Base-by-base conservation (phyloP, 2,113 vertebrate genomes). In the Scartelaos histophorus region DNA sequence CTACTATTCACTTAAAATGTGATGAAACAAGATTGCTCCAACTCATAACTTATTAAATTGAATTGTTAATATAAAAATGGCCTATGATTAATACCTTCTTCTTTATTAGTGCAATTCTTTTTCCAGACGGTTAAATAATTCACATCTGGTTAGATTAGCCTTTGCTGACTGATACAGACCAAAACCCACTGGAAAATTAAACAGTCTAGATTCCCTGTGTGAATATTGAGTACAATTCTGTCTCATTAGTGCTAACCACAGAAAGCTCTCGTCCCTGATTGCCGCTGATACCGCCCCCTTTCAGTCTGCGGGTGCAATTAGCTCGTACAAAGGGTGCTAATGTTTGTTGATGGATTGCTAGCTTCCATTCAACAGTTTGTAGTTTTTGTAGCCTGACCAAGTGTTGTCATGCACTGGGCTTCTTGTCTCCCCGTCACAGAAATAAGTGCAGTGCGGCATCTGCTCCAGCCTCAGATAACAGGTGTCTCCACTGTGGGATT, bases 391-490 rank as follows among this genome's bases (percentile, higher is more conserved):
- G 69, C 82, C 85, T 83, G 87, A 80, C 79, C 78, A 35, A 79
- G 67, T 68, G 67, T 81, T 77, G 78, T 70, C 1, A 66, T 60
- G 77, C 71, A 81, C 69, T 84, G 86, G 88, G 76, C 72, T 74
- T 58, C 73, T 78, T 69, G 76, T 90, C 69, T 62, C 81, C 88
- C 79, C 49, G 70, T 58, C 66, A 21, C 73, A 76, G 79, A 85
- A 87, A 80, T 73, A 57, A 80, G 77, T 60, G 71, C 67, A 43
- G 67, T 21, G 76, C 71, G 75, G 82, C 89, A 87, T 74, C 87
- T 89, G 90, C 76, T 58, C 38, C 34, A 82, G 67, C 82, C 83
- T 71, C 76, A 78, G 78, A 86, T 83, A 90, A 88, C 89, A 90
- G 90, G 87, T 88, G 89, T 84, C 76, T 84, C 73, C 72, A 70